A percentile compares a stretch with the other conserved stretches of the same genome.
These are phyloP conservation scores for Salvelinus alpinus DNA, from an alignment of 2,113 vertebrate species.

Conservation along the genomic window DNA sequence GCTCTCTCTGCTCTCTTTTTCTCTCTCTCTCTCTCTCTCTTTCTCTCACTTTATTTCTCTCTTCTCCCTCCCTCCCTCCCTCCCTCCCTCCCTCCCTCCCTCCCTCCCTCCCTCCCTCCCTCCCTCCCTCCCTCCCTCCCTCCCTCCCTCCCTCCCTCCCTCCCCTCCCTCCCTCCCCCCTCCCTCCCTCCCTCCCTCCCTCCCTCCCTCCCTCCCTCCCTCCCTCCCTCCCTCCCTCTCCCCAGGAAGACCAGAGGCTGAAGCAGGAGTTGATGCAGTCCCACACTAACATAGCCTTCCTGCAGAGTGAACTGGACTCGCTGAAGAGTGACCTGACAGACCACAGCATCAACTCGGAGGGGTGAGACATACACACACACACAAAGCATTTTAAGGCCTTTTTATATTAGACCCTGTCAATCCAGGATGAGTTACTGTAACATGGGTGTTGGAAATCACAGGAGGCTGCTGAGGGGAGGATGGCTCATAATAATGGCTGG, in stretches of 20 bases:
- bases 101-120: not conserved
- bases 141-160: not conserved
- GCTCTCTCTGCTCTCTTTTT: not conserved
- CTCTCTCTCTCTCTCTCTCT: not conserved
- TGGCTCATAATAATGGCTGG: no score
- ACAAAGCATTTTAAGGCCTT: no score
- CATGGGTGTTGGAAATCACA: no score
- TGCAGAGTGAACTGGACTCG: conserved; percentile 91
- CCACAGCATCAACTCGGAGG: conserved; percentile 87
- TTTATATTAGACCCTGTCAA: no score
- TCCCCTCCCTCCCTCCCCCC: not conserved
- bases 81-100: not conserved
- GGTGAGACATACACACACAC: conserved; percentile 63
- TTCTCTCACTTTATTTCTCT: not conserved
- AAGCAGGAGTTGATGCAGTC: conserved; percentile 93
- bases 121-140: not conserved
- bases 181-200: no score
- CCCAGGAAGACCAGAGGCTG: conserved; percentile 91
- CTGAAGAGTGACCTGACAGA: conserved; percentile 92
- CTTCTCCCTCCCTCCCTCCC: no score
- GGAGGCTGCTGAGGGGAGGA: no score
- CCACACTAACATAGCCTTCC: conserved; percentile 88
- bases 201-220: not conserved
- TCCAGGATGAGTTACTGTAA: no score
- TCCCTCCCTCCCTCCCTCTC: not conserved